Evolutionary conservation across 2,888 invertebrate genomes (phyloP), one percentile per base, ranked within the genome.

Genomic region (Venustoraphidia nigricollis): DNA sequence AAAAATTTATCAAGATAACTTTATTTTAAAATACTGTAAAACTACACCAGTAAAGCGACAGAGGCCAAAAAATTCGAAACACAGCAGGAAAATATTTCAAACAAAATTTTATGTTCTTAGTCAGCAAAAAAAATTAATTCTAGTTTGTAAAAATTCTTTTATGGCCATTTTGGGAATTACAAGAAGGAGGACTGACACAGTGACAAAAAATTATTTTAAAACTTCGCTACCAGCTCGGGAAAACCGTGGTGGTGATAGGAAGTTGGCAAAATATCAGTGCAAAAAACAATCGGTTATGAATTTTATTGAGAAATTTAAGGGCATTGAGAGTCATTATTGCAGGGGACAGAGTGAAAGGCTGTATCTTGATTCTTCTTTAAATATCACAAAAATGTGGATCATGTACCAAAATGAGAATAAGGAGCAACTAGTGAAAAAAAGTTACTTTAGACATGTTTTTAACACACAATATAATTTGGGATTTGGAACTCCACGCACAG

Each of bases 381-480:
- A 54, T 51, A 48, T 56, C 34, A 51, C 45, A 45, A 54, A 54
- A 50, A 10, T 54, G 10, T 54, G 44, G 10, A 46, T 44, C 8
- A 51, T 53, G 50, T 54, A 47, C 49, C 45, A 49, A 38, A 40
- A 41, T 14, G 44, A 48, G 50, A 50, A 44, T 52, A 53, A 45
- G 37, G 43, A 36, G 50, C 50, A 44, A 17, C 17, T 17, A 17
- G 17, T 17, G 17, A 17, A 17, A 17, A 17, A 17, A 17, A 17
- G 17, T 17, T 58, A 52, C 41, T 58, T 58, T 53, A 17, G 57
- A 47, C 46, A 55, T 35, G 50, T 57, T 47, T 60, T 58, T 42
- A 59, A 57, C 37, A 55, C 46, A 11, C 36, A 52, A 27, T 59
- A 52, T 42, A 58, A 58, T 52, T 43, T 56, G 39, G 56, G 59